Evolutionary conservation across 1,140 invertebrate genomes (phyloP).

Genomic region (Nixonia krombeini): DNA sequence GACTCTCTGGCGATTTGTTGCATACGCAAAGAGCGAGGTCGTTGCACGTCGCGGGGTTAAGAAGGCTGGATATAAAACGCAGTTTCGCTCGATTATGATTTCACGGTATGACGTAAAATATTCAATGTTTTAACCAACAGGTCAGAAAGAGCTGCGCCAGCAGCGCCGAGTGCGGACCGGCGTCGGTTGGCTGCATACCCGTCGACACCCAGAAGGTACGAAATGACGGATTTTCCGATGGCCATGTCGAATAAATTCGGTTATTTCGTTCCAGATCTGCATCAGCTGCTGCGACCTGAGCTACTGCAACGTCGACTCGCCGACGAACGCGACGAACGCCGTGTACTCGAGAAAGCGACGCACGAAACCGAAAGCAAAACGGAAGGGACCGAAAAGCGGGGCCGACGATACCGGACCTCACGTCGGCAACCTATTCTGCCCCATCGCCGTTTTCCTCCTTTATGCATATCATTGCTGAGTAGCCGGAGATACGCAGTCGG

Average conservation of each 20-base stretch:
- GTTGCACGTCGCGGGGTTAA: too few species aligned
- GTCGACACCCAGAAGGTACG: constrained; percentile 77
- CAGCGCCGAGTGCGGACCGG: constrained; percentile 74
- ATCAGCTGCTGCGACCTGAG: constrained; percentile 78
- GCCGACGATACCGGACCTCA: constrained; percentile 50
- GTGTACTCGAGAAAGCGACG: constrained; percentile 68
- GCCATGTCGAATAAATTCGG: constrained; percentile 60
- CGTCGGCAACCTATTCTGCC: constrained; percentile 52
- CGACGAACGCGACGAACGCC: constrained; percentile 75
- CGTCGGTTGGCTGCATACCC: constrained; percentile 76
- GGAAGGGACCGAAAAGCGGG: constrained; percentile 60
- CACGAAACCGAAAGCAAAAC: constrained; percentile 62
- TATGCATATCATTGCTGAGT: constrained; percentile 70
- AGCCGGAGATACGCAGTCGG: constrained; percentile 13
- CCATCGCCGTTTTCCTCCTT: constrained; percentile 54
- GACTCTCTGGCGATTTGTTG: too few species aligned
- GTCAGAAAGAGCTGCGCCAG: constrained; percentile 79
- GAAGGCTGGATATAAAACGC: too few species aligned
- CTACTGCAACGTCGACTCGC: constrained; percentile 78
- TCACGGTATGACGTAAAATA: constrained; percentile 6
- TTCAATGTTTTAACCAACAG: constrained; percentile 42
- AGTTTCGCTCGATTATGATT: too few species aligned
- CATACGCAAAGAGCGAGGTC: too few species aligned
- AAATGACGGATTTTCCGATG: constrained; percentile 63
- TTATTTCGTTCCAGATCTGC: constrained; percentile 75